Base-by-base conservation (phyloP, 2,797 vertebrate species). In the Danio choprae region DNA sequence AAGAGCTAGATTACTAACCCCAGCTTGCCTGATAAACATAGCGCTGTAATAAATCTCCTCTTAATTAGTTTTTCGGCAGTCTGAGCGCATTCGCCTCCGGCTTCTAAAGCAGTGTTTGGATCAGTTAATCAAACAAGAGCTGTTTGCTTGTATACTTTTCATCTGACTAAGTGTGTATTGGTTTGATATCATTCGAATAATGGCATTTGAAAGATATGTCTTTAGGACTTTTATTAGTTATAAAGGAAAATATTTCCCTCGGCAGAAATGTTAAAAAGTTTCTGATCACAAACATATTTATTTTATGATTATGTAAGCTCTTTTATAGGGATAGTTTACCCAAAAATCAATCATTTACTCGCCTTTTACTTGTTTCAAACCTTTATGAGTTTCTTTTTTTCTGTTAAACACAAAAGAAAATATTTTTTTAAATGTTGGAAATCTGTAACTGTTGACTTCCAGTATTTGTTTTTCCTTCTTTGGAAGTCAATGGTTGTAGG, bases 11-110 rank as follows among this genome's bases (percentile, higher is more conserved):
- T 85, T 85, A 81, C 81, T 80, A 36, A 74, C 68, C 20, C 74
- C 63, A 60, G 53, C 64, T 68, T 72, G 44, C 67, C 80, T 38
- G 83, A 85, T 85, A 82, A 82, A 80, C 81, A 82, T 72, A 74
- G 77, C 63, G 62, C 81, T 62, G 74, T 80, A 85, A 83, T 85
- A 74, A 83, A 85, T 85, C 84, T 74, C 53, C 46, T 62, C 78
- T 78, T 83, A 85, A 83, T 85, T 83, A 81, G 74, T 81, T 81
- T 64, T 79, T 83, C 3, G 13, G 18, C 69, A 51, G 22, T 46
- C 60, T 59, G 59, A 44, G 65, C n/a, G 60, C 16, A 0, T 73
- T 73, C 36, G 29, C 41, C 78, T 55, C 22, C 9, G 12, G 78
- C 50, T 40, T 76, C 38, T 29, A 16, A 40, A 38, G 46, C 50